Percentiles rank a stretch among this genome's conserved stretches.
phyloP scores from a whole-genome alignment of 1,140 invertebrate genomes.

The Dinoponera quadriceps region DNA sequence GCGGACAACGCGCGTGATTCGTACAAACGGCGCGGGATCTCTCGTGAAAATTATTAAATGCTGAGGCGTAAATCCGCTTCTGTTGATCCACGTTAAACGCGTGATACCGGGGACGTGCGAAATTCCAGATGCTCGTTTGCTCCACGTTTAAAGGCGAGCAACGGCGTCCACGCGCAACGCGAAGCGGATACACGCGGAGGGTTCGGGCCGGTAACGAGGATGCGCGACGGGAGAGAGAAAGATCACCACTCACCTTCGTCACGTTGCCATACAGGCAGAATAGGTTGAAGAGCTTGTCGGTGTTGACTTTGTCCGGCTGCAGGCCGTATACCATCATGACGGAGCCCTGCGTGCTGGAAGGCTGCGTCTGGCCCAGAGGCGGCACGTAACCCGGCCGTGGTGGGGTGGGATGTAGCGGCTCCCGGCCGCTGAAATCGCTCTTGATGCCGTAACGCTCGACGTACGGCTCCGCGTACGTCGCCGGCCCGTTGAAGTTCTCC shows the following conservation, averaged over 20 bases:
- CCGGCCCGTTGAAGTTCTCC: slow-evolving; percentile 85
- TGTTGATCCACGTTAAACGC: slow-evolving; percentile 30
- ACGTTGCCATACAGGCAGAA: slow-evolving; percentile 99
- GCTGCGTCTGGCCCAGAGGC: slow-evolving; percentile 83
- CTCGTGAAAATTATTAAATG: slow-evolving; percentile 7
- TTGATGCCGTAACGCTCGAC: slow-evolving; percentile 85
- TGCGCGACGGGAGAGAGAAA: no score
- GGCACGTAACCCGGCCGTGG: slow-evolving; percentile 84
- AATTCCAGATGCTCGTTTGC: no score
- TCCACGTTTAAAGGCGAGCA: no score
- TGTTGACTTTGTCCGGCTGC: slow-evolving; percentile 96
- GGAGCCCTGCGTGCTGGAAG: slow-evolving; percentile 89
- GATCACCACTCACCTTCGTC: slow-evolving; percentile 90
- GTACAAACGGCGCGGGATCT: no score
- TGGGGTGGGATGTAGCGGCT: slow-evolving; percentile 85
- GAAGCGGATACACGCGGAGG: no score
- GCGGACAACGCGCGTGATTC: no score
- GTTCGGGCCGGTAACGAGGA: no score
- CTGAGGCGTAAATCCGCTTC: not conserved
- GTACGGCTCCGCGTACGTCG: slow-evolving; percentile 85
- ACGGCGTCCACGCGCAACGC: not conserved
- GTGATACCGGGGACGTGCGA: not conserved
- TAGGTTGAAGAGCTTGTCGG: slow-evolving; percentile 98
- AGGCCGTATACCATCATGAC: slow-evolving; percentile 99
- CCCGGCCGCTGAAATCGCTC: slow-evolving; percentile 83